Evolutionary conservation across 2,797 vertebrate species (phyloP).

Genomic region (Pangasius macronema): DNA sequence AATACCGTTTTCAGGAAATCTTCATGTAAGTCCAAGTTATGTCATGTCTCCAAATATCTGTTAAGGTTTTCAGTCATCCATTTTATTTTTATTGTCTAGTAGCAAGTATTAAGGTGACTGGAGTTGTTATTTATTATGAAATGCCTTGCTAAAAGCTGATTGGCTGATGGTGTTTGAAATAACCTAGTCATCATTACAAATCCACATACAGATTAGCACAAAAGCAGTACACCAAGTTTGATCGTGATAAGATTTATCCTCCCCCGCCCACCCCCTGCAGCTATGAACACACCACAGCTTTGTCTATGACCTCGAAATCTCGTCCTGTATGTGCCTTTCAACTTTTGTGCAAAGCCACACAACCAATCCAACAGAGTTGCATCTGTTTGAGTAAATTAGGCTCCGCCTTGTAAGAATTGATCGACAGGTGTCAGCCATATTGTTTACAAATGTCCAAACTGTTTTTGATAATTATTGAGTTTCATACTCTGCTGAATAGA

Average conservation of each 20-base stretch:
- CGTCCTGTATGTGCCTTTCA: background rate
- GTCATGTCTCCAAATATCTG: background rate
- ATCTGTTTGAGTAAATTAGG: background rate
- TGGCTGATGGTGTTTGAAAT: background rate
- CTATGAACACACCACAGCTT: background rate
- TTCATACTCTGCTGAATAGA: background rate
- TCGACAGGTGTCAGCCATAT: background rate
- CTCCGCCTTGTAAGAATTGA: background rate
- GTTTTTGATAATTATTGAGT: background rate
- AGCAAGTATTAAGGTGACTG: background rate
- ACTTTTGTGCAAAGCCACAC: background rate
- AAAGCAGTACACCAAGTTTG: background rate
- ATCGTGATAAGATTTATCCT: background rate
- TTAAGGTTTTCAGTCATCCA: background rate
- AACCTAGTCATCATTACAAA: background rate
- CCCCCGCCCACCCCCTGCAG: no score
- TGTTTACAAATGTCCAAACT: background rate
- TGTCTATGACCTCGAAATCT: background rate
- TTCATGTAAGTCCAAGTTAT: constrained; percentile 72
- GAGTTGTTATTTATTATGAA: background rate
- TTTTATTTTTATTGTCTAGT: background rate
- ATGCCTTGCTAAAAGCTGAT: background rate
- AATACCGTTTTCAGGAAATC: constrained; percentile 84
- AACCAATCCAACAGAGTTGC: background rate
- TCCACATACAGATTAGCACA: background rate